Base-by-base conservation (phyloP, 1,140 invertebrate species). In the Helicorthomorpha holstii region DNA sequence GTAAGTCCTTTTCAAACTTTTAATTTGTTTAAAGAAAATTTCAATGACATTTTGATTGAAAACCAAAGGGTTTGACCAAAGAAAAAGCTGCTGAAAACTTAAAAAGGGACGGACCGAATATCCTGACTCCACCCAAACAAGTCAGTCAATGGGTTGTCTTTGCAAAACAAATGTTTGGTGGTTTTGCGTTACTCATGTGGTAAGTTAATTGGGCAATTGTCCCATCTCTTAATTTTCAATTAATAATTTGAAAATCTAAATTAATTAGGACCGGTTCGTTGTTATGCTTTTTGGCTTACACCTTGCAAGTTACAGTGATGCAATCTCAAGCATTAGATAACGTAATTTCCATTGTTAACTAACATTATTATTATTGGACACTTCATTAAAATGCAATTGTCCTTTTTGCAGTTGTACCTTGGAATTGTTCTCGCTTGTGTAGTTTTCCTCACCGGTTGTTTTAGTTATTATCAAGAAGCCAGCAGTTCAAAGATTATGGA, bases 401-500 rank as follows among this genome's bases (percentile, higher is more conserved):
- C 56, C n/a, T 54, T 49, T 42, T 58, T 56, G 25, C 55, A 69
- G 65, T 63, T 71, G 24, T 73, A 73, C 58, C 60, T 74, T n/a
- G 72, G 70, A 41, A 65, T 70, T 54, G 72, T 71, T 49, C 60
- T 74, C 56, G 62, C 66, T 49, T 61, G 59, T 61, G 69, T 73
- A 16, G 68, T 72, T 42, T 58, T 73, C 25, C 61, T 73, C 12
- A 73, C 71, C 12, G 70, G 69, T 22, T 63, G 61, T 55, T 73
- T 73, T 57, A 69, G 70, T 34, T 73, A 70, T 55, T 71, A 67
- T 56, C 71, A 73, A 63, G 70, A 72, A 58, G 62, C 65, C 14
- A 73, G 71, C 58, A 68, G 64, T 49, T 65, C 64, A 19, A 63
- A 59, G 45, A 72, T 73, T 57, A 73, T 73, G 71, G 69, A 73